These are phyloP conservation scores for Drosophila subobscura DNA, from an alignment of 1,140 invertebrate species.

Conservation along the genomic window DNA sequence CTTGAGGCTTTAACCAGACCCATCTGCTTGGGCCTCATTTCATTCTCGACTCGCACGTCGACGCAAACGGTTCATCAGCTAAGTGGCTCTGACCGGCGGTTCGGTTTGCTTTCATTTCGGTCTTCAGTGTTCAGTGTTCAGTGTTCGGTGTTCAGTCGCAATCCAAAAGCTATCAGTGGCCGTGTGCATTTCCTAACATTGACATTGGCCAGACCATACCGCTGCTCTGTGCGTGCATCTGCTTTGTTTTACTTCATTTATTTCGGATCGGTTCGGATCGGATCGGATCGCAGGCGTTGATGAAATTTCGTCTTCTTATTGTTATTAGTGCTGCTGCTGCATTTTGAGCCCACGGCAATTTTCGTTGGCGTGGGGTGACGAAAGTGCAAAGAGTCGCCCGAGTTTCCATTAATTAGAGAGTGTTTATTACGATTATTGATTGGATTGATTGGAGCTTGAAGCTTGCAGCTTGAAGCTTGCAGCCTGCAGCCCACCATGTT, in stretches of 20 bases:
- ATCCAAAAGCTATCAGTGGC: slow-evolving; percentile 51
- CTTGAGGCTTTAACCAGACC: slow-evolving; percentile 23
- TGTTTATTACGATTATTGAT: slow-evolving; percentile 37
- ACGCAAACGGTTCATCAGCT: slow-evolving; percentile 49
- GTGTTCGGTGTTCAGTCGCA: neutral
- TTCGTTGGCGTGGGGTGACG: slow-evolving; percentile 43
- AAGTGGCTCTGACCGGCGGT: slow-evolving; percentile 10
- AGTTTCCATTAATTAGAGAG: slow-evolving; percentile 42
- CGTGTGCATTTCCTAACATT: slow-evolving; percentile 72
- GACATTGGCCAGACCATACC: slow-evolving; percentile 61
- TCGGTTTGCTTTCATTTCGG: slow-evolving; percentile 16
- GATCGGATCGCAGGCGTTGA: slow-evolving; percentile 48
- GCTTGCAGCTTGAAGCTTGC: no score
- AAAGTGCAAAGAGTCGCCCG: slow-evolving; percentile 59
- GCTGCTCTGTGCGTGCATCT: slow-evolving; percentile 27
- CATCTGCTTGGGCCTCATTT: slow-evolving; percentile 47
- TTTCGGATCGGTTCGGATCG: slow-evolving; percentile 18
- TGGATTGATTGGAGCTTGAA: slow-evolving; percentile 13
- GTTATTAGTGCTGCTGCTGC: slow-evolving; percentile 39
- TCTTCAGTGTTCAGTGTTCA: neutral
- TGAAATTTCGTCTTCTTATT: slow-evolving; percentile 54
- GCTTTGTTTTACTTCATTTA: slow-evolving; percentile 53
- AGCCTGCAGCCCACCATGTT: slow-evolving; percentile 29
- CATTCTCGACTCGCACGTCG: slow-evolving; percentile 70
- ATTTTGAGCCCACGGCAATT: slow-evolving; percentile 49